Evolutionary conservation across 53 echinoderm and acorn worm genomes (phyloP).

Genomic region (Hippasteria phrygiana): DNA sequence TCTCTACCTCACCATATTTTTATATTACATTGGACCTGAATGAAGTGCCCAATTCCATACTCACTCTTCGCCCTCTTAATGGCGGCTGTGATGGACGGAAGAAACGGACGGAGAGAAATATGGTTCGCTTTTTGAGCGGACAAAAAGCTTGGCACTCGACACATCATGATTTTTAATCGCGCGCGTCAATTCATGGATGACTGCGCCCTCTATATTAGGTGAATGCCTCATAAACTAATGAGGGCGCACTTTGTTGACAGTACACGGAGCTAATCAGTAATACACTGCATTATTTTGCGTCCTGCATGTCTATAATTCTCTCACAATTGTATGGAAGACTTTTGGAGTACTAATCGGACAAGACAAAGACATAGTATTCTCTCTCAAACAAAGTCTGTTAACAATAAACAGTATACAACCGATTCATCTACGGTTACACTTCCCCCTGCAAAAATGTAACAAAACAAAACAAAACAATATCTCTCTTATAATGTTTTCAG

Average conservation of each 20-base stretch:
- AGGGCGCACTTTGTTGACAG: slow-evolving; percentile 18
- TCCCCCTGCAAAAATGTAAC: too few relatives aligned
- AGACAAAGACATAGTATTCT: too few relatives aligned
- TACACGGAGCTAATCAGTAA: too few relatives aligned
- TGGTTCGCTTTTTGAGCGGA: slow-evolving; percentile 9
- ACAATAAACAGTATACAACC: too few relatives aligned
- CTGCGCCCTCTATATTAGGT: not conserved
- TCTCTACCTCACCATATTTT: not conserved
- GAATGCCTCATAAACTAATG: not conserved
- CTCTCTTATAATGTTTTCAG: too few relatives aligned
- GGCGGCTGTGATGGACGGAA: not conserved
- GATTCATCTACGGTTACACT: too few relatives aligned
- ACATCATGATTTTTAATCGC: not conserved
- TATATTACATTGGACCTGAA: not conserved
- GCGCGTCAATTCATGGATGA: not conserved
- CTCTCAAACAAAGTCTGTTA: too few relatives aligned
- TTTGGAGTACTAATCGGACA: too few relatives aligned
- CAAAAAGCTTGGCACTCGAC: not conserved
- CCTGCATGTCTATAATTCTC: too few relatives aligned
- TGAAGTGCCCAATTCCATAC: slow-evolving; percentile 14
- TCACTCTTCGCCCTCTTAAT: not conserved
- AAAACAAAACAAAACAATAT: too few relatives aligned
- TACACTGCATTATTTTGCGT: too few relatives aligned
- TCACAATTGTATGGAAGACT: too few relatives aligned
- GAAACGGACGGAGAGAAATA: not conserved